Conservation (phyloP, 2,888 invertebrate genomes). For the Polydesmus complanatus region DNA sequence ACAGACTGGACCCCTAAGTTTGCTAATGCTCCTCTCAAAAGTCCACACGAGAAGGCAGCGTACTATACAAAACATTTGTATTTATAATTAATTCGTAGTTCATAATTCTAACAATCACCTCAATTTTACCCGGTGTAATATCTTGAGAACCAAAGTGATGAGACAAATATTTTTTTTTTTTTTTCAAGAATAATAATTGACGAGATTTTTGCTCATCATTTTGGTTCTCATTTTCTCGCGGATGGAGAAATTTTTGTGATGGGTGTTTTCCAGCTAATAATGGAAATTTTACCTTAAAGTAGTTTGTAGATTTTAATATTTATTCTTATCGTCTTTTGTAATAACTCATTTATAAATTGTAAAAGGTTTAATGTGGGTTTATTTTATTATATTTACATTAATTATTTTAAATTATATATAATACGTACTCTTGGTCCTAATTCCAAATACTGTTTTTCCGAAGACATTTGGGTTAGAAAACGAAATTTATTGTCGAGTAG, state of each 20-base stretch:
- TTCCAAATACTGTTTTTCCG: slow-evolving; percentile 79
- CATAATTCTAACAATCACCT: too few species aligned
- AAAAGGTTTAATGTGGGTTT: too few species aligned
- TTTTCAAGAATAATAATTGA: too few species aligned
- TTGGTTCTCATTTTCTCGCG: too few species aligned
- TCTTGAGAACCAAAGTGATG: too few species aligned
- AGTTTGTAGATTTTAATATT: slow-evolving; percentile 3
- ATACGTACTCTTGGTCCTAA: slow-evolving; percentile 62
- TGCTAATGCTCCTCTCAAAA: slow-evolving; percentile 84
- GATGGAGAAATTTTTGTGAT: too few species aligned
- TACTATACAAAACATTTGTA: slow-evolving; percentile 43
- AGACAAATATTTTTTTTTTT: too few species aligned
- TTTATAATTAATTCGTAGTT: too few species aligned
- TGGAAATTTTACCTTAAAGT: not conserved
- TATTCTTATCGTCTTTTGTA: not conserved
- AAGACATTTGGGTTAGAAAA: slow-evolving; percentile 74
- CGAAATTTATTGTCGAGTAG: slow-evolving; percentile 90
- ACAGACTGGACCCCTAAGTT: slow-evolving; percentile 86
- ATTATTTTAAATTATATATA: not conserved
- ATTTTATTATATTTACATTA: too few species aligned
- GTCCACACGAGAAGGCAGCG: slow-evolving; percentile 89
- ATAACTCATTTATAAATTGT: not conserved
- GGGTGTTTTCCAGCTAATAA: too few species aligned
- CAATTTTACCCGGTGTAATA: too few species aligned
- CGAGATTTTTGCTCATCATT: too few species aligned